phyloP scores from a whole-genome alignment of 2,797 vertebrate genomes.

The Acestrorhynchus altus region DNA sequence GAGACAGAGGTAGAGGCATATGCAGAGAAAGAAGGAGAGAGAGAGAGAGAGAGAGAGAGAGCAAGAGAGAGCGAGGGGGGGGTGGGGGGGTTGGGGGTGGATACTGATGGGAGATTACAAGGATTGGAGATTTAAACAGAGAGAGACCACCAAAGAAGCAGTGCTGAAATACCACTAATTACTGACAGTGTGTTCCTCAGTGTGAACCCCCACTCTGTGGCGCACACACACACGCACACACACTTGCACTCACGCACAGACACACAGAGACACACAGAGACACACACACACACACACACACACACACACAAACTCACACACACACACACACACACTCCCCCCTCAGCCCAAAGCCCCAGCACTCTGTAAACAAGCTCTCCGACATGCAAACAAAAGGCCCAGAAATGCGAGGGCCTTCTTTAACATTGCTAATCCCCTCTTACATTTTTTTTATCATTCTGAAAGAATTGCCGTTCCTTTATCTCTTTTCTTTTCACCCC shows the following conservation, averaged over 20 bases:
- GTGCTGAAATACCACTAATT: conserved; percentile 92
- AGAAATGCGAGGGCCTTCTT: conserved; percentile 88
- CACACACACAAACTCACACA: conserved; percentile 61
- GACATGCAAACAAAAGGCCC: conserved; percentile 88
- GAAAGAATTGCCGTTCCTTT: conserved; percentile 83
- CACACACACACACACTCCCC: conserved; percentile 59
- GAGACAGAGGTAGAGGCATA: background rate
- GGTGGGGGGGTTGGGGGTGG: conserved; percentile 67
- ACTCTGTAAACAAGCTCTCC: conserved; percentile 94
- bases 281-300: conserved; percentile 64
- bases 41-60: background rate
- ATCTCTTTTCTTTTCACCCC: conserved; percentile 65
- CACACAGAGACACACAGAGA: conserved; percentile 55
- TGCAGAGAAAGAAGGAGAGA: conserved; percentile 15
- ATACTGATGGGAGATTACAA: conserved; percentile 87
- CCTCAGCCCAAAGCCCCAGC: conserved; percentile 75
- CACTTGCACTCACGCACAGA: too few species aligned
- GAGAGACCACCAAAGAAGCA: conserved; percentile 91
- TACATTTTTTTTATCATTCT: conserved; percentile 83
- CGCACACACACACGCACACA: conserved; percentile 49
- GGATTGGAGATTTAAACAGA: conserved; percentile 86
- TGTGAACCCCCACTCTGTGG: conserved; percentile 76
- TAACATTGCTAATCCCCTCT: conserved; percentile 89
- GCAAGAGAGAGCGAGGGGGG: conserved; percentile 24
- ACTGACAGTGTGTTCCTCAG: conserved; percentile 87